Evolutionary conservation across 2,797 vertebrate species (phyloP), one percentile per base, ranked within the genome.

Genomic region (Phoebastria nigripes): DNA sequence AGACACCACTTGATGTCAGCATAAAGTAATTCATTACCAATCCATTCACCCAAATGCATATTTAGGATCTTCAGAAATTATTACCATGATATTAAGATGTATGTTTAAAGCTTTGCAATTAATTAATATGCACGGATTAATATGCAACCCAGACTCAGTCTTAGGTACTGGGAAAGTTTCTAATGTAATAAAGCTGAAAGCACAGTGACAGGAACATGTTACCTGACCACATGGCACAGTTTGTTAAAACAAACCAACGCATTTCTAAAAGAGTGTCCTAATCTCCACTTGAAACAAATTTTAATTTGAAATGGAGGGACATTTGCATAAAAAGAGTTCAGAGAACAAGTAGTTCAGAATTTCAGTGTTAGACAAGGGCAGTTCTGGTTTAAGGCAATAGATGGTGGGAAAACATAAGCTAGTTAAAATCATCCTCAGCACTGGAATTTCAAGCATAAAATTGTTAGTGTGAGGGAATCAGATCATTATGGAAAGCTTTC

Each of bases 221-320:
- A 89, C 74, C 73, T 94, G 12, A 10, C 49, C 86, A 96, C 92
- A 82, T 87, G 79, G 94, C 78, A 94, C 24, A 54, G 83, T 93
- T 93, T 79, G 65, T 93, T 93, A 56, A 95, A 91, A 74, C 59
- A 96, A 94, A 85, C 74, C 74, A 90, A 92, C 2, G 0, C 67
- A 29, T 92, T 95, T 89, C 86, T 95, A 79, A 86, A 90, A 87
- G 66, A 88, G 76, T 71, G 46, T 51, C 78, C 61, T 89, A 87
- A 93, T 95, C 65, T 63, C 82, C 71, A 55, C 71, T 87, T 89
- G 78, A 87, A 96, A 83, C 9, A 70, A 37, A 79, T 93, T 91
- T 72, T 84, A 84, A 90, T 93, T 92, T 87, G 69, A 96, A 87
- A 80, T 65, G 15, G 56, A 80, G 35, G 24, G 20, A 61, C 5